Conservation (phyloP, 2,113 vertebrate species). For the Abramis brama region DNA sequence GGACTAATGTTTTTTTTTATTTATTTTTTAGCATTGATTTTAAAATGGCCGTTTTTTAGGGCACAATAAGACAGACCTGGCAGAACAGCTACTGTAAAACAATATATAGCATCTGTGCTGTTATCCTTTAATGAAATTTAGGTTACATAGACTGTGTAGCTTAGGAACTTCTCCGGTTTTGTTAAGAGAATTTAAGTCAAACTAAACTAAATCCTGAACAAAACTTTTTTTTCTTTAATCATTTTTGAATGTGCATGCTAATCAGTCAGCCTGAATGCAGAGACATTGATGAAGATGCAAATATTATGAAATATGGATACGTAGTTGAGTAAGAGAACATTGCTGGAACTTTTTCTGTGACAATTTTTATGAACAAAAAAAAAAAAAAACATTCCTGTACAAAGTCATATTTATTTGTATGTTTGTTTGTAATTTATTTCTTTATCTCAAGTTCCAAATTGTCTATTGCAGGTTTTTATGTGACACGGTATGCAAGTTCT, state of each 20-base stretch:
- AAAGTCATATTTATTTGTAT: constrained; percentile 47
- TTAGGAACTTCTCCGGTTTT: background rate
- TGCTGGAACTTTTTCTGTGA: constrained; percentile 21
- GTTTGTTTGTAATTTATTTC: constrained; percentile 52
- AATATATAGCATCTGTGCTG: background rate
- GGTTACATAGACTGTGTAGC: background rate
- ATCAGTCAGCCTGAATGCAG: background rate
- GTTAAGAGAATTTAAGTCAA: background rate
- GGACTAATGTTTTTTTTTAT: background rate
- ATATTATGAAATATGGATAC: background rate
- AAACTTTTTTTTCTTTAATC: background rate
- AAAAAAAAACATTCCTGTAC: constrained; percentile 32
- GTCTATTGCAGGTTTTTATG: constrained; percentile 13
- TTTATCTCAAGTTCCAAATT: constrained; percentile 29
- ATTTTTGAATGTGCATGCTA: background rate
- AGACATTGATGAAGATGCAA: background rate
- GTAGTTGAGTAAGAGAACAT: background rate
- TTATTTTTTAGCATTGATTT: background rate
- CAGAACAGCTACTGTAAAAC: constrained; percentile 28
- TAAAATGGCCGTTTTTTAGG: background rate
- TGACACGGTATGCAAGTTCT: background rate
- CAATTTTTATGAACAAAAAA: background rate
- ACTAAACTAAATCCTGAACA: background rate
- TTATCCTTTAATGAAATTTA: background rate
- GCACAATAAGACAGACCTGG: background rate